A percentile compares a stretch with the other conserved stretches of the same genome.
phyloP scores from a whole-genome alignment of 1,140 invertebrate genomes.

The Drosophila subobscura region DNA sequence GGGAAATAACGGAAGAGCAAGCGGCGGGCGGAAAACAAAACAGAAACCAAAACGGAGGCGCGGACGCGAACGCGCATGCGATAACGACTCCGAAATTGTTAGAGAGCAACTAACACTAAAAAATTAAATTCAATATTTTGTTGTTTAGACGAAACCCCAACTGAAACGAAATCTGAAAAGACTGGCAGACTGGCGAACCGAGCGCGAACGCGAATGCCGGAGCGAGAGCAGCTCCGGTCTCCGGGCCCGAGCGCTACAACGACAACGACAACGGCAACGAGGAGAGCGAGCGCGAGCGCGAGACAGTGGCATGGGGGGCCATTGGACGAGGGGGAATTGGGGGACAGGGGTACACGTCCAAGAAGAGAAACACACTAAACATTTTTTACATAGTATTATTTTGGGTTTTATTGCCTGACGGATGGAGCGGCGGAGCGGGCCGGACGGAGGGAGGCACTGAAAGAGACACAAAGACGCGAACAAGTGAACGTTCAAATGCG shows the following conservation, averaged over 20 bases:
- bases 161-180: constrained; percentile 63
- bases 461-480: constrained; percentile 42
- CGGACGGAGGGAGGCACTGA: constrained; percentile 8
- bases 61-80: constrained; percentile 78
- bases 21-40: neutral
- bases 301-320: constrained; percentile 10
- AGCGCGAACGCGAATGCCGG: constrained; percentile 68
- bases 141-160: constrained; percentile 82
- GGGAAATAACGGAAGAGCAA: neutral
- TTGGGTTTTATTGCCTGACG: constrained; percentile 72
- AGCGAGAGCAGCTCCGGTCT: constrained; percentile 64
- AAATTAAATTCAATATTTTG: constrained; percentile 84
- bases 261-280: constrained; percentile 3
- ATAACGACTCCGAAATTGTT: constrained; percentile 84
- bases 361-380: constrained; percentile 66
- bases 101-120: constrained; percentile 83
- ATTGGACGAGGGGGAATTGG: neutral
- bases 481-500: constrained; percentile 74
- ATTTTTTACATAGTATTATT: constrained; percentile 80
- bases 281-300: constrained; percentile 2
- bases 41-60: constrained; percentile 31
- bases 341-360: neutral
- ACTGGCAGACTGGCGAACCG: constrained; percentile 56
- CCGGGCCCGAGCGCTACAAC: constrained; percentile 27
- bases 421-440: neutral